Evolutionary conservation across 2,888 invertebrate species (phyloP).

Genomic region (Tineola bisselliella): DNA sequence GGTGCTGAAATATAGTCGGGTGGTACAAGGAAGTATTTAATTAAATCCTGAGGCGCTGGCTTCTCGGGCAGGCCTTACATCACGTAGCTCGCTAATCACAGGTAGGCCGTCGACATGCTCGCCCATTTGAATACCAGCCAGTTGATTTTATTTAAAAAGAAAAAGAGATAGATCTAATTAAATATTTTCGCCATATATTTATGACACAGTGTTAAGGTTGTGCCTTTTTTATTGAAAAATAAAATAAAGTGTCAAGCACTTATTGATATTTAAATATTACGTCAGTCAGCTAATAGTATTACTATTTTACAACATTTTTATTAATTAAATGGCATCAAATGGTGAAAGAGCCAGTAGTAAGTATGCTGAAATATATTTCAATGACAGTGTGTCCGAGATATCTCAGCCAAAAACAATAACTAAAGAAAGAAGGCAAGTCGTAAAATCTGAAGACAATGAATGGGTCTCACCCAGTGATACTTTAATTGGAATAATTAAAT

Average conservation of each 20-base stretch:
- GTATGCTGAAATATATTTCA: constrained; percentile 47
- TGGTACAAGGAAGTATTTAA: constrained; percentile 51
- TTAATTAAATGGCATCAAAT: constrained; percentile 12
- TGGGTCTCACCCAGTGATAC: constrained; percentile 58
- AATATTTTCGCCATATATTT: background rate
- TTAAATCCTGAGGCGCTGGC: constrained; percentile 52
- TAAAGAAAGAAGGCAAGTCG: constrained; percentile 13
- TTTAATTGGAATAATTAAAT: constrained; percentile 40
- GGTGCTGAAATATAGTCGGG: constrained; percentile 9
- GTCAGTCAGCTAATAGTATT: background rate
- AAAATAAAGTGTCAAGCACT: too few relatives aligned
- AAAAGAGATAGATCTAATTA: background rate
- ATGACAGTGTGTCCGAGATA: constrained; percentile 30
- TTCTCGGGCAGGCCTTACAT: constrained; percentile 41
- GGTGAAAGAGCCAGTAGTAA: constrained; percentile 39
- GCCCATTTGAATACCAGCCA: constrained; percentile 45
- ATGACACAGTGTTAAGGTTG: background rate
- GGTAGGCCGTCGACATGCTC: constrained; percentile 54
- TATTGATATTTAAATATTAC: too few relatives aligned
- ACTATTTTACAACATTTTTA: background rate
- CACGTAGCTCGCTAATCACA: constrained; percentile 53
- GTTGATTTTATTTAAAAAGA: constrained; percentile 24
- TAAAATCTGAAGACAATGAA: constrained; percentile 16
- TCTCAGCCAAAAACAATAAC: constrained; percentile 15
- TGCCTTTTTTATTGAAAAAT: too few relatives aligned